Evolutionary conservation across 2,113 vertebrate species (phyloP).

Genomic region (Cariama cristata): DNA sequence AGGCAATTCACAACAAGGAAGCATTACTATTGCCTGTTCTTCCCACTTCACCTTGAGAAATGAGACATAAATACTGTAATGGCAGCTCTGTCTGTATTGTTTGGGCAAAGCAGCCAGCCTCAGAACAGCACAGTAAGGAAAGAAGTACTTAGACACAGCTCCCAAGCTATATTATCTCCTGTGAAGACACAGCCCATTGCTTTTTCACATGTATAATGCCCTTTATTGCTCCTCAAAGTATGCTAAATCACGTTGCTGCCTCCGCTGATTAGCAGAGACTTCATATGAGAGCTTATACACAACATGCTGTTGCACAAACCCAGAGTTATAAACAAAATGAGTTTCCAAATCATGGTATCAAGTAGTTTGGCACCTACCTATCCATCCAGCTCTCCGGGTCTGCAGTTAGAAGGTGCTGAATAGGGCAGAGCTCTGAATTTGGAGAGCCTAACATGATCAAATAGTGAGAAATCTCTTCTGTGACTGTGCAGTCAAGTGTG

Average conservation of each 20-base stretch:
- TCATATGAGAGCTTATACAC: not conserved
- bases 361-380: not conserved
- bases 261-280: not conserved
- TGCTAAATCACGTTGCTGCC: not conserved
- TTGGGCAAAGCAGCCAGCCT: not conserved
- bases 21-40: not conserved
- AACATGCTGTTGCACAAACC: not conserved
- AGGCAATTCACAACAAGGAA: not conserved
- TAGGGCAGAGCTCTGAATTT: not conserved
- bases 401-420: not conserved
- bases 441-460: not conserved
- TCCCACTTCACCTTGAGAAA: not conserved
- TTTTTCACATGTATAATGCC: not conserved
- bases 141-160: not conserved
- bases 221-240: not conserved
- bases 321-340: not conserved
- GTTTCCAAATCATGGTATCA: not conserved
- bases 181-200: not conserved
- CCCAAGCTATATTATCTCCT: not conserved
- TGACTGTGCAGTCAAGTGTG: not conserved
- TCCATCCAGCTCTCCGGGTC: not conserved
- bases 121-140: not conserved
- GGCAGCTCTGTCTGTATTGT: not conserved
- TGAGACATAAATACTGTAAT: not conserved
- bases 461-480: not conserved